Evolutionary conservation across 1,140 invertebrate species (phyloP), one percentile per base, ranked within the genome.

Genomic region (Uloborus diversus): DNA sequence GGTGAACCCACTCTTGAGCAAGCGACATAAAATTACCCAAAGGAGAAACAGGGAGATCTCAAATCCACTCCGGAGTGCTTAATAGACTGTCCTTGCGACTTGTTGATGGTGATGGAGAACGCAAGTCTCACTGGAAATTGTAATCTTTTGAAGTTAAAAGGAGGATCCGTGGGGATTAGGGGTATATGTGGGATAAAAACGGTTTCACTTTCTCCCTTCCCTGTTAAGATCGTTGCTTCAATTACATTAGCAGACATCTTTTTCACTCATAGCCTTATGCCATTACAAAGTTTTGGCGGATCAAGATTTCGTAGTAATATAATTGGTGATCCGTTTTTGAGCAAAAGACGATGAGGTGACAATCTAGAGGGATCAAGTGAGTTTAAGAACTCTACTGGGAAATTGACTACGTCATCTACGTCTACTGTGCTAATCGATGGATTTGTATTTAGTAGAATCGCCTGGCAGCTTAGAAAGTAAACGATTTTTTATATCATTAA

Each of bases 21-120:
- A 27, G 70, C 78, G 14, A 76, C 68, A 82, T 89, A 88, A 53
- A 87, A 82, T 83, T 89, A 85, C 17, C 86, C 86, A 83, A 87
- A 85, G 14, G 85, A 85, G 81, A 89, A 88, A 81, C 84, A 85
- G 79, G 82, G 53, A 49, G 82, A 83, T 83, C 84, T 81, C 23
- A 88, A 59, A 82, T 86, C 80, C 69, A 89, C 71, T 20, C 86
- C 85, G 73, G 82, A 83, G 65, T 85, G 82, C 56, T 82, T 78
- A 28, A 83, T 61, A 2, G 82, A 5, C 57, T 83, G 82, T 4
- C 79, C 82, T 57, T 83, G 59, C 14, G 82, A 13, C 79, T 83
- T 83, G 73, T 76, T 83, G 33, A 83, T 83, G 14, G 66, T 82
- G 42, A 83, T 71, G 13, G 47, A 53, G 66, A 81, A 83, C 13